A percentile compares a stretch with the other conserved stretches of the same genome.
Conservation (phyloP, 2,113 vertebrate species). For the Bucco capensis region DNA sequence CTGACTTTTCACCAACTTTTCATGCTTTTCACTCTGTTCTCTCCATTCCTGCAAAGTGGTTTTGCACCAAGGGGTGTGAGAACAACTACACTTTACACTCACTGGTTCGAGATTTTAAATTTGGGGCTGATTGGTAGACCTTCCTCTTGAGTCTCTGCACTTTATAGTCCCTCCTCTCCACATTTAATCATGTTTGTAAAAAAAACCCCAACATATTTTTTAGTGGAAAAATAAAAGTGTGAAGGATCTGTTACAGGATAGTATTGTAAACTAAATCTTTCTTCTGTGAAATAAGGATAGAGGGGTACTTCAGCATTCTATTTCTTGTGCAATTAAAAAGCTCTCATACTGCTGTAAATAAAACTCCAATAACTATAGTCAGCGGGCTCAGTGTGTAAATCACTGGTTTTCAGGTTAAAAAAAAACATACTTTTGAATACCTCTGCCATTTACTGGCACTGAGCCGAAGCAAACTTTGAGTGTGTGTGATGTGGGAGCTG, state of each 20-base stretch:
- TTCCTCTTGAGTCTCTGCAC: slow-evolving; percentile 7
- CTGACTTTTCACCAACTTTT: background rate
- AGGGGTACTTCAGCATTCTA: background rate
- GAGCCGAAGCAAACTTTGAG: background rate
- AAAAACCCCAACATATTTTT: slow-evolving; percentile 31
- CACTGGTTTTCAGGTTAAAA: background rate
- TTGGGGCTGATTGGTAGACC: background rate
- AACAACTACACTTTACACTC: background rate
- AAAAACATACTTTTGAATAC: background rate
- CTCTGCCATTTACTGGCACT: background rate
- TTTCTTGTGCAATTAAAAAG: slow-evolving; percentile 29
- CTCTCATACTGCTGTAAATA: slow-evolving; percentile 17
- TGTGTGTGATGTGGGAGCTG: background rate
- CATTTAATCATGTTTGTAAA: slow-evolving; percentile 57
- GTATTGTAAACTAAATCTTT: slow-evolving; percentile 32
- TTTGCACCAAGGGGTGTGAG: background rate
- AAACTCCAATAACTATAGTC: background rate
- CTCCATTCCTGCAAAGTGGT: background rate
- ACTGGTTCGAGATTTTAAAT: slow-evolving; percentile 1
- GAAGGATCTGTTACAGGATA: background rate
- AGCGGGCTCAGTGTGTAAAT: background rate
- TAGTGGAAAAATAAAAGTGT: slow-evolving; percentile 24
- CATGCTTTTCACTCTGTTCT: background rate
- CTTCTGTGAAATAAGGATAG: background rate
- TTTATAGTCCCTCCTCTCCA: slow-evolving; percentile 42